Evolutionary conservation across 2,113 vertebrate species (phyloP).

Genomic region (Clinocottus analis): DNA sequence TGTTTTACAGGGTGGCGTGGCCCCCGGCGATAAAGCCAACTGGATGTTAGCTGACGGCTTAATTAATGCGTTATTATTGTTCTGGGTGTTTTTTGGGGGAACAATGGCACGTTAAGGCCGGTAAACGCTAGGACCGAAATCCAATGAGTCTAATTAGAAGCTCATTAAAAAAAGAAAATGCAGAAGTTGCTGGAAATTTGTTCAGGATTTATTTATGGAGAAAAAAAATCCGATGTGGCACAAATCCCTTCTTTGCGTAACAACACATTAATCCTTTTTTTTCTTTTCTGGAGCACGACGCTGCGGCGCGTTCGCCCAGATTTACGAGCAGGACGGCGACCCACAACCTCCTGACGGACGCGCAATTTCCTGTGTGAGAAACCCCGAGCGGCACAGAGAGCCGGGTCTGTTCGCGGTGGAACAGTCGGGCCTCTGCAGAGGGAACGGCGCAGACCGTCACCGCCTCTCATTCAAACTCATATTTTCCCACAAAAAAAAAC

Average conservation of each 20-base stretch:
- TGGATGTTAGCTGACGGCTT: conserved; percentile 39
- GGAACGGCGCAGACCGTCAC: conserved; percentile 31
- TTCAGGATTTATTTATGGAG: too few species aligned
- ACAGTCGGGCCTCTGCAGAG: conserved; percentile 25
- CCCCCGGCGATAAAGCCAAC: conserved; percentile 29
- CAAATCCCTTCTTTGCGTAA: conserved; percentile 3
- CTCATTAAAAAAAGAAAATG: background rate
- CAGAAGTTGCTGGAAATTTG: background rate
- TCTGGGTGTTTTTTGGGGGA: background rate
- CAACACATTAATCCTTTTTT: conserved; percentile 31
- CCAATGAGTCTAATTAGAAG: background rate
- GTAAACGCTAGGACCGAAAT: background rate
- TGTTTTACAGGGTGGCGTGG: conserved; percentile 53
- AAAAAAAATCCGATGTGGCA: conserved; percentile 23
- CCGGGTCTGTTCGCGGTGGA: conserved; percentile 43
- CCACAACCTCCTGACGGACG: conserved; percentile 71
- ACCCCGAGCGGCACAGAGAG: conserved; percentile 42
- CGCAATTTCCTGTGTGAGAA: conserved; percentile 80
- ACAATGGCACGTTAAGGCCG: background rate
- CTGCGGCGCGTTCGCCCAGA: conserved; percentile 48
- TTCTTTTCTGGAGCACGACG: conserved; percentile 25
- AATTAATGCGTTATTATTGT: conserved; percentile 52
- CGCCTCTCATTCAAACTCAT: conserved; percentile 29
- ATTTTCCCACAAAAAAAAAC: conserved; percentile 55
- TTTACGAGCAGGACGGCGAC: conserved; percentile 68